These are phyloP conservation scores for Pteronotus mesoamericanus DNA, from an alignment of 2,797 vertebrate species.

Conservation along the genomic window DNA sequence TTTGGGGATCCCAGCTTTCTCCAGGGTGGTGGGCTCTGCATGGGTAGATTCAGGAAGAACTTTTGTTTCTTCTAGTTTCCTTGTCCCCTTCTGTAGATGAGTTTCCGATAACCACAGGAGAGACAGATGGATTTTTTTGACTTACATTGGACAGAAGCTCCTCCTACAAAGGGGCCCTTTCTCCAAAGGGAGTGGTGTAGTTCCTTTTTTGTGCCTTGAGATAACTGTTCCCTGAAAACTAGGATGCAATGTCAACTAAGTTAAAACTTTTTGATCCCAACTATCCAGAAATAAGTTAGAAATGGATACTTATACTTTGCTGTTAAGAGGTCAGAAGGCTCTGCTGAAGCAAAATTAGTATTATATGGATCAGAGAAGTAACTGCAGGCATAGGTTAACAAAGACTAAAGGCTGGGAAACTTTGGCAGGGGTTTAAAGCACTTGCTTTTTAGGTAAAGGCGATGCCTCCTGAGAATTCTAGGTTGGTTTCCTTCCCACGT, in stretches of 20 bases:
- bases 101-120: background rate
- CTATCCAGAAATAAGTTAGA: conserved; percentile 25
- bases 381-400: background rate
- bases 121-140: background rate
- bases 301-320: background rate
- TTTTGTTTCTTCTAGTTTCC: background rate
- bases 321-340: background rate
- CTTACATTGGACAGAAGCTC: background rate
- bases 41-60: background rate
- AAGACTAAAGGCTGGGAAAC: background rate
- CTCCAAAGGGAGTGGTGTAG: background rate
- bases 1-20: background rate
- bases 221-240: conserved; percentile 8
- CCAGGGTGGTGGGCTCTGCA: background rate
- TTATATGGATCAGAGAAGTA: background rate
- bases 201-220: background rate
- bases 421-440: background rate
- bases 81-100: background rate
- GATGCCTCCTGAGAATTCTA: background rate
- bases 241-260: background rate
- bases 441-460: background rate
- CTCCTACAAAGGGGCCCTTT: background rate
- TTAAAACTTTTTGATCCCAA: background rate
- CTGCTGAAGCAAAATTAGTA: background rate
- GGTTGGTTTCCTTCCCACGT: background rate